Evolutionary conservation across 2,113 vertebrate genomes (phyloP), one percentile per base, ranked within the genome.

Genomic region (Eulemur rufifrons): DNA sequence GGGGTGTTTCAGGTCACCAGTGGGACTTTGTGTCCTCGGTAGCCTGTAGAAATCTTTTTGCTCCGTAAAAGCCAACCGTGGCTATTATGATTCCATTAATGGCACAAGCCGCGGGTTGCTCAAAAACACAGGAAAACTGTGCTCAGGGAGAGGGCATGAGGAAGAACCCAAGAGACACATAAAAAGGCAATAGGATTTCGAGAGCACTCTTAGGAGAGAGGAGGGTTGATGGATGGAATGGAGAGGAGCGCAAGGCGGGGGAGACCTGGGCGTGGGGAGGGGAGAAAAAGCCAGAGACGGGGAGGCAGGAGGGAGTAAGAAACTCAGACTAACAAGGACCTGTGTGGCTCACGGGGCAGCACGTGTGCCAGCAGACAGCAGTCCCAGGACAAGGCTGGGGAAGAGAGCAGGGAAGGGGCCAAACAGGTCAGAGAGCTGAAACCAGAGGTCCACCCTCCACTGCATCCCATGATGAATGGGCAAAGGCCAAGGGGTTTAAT

Each of bases 401-500:
- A 39, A n/a, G n/a, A 12, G 29, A 45, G 37, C 1, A 45, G 63
- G 95, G 85, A 63, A 93, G 96, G 23, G 69, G 1, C 0, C 2
- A 3, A 50, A 54, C 84, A 97, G 47, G 66, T 39, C 32, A 74
- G 94, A 95, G 80, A 39, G 54, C 23, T 29, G 66, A 93, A 95
- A 20, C 76, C 52, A 39, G 89, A 39, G 94, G 92, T 80, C 4
- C 0, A 2, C 21, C 17, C 76, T 52, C 61, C 4, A 13, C 78
- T 47, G 47, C 56, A 74, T 89, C 32, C 84, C 88, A 84, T 52
- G 42, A 52, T 2, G 47, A 97, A 92, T 20, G 14, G 59, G 77
- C 96, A 94, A 66, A 86, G 91, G 76, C 89, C 64, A 90, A 86
- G 74, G 95, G 91, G 88, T 86, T 97, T 96, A 95, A 98, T 54